Evolutionary conservation across 2,888 invertebrate genomes (phyloP).

Genomic region (Mycalesis mineus): DNA sequence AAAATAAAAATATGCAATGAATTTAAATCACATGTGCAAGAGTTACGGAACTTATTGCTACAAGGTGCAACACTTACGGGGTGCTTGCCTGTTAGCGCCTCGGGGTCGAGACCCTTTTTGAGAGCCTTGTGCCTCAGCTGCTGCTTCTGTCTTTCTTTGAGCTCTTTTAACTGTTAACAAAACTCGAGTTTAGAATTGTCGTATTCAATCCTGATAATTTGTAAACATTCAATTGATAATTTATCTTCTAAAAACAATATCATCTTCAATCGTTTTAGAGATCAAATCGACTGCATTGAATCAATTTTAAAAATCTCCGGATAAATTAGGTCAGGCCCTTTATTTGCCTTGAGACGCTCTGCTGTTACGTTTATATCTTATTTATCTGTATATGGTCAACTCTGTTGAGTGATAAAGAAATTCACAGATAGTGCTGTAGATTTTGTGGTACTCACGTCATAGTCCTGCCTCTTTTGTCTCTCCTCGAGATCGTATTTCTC

Average conservation of each 20-base stretch:
- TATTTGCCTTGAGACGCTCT: no score
- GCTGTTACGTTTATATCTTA: no score
- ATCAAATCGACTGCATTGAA: no score
- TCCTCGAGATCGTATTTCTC: constrained; percentile 99
- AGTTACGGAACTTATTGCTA: background rate
- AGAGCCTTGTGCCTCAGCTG: constrained; percentile 98
- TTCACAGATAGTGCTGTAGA: no score
- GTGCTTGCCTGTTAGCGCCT: constrained; percentile 97
- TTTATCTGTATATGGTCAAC: no score
- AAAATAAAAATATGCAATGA: constrained; percentile 31
- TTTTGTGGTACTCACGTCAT: constrained; percentile 87
- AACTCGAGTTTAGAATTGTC: constrained; percentile 29
- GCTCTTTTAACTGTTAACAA: constrained; percentile 92
- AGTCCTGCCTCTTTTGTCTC: constrained; percentile 98
- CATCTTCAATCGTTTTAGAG: no score
- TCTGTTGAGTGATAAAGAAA: no score
- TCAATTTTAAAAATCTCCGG: no score
- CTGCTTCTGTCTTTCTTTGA: constrained; percentile 99
- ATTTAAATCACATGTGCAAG: no score
- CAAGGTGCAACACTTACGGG: constrained; percentile 82
- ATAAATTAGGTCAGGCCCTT: no score
- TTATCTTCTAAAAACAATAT: no score
- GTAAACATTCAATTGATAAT: no score
- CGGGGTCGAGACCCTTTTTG: constrained; percentile 97
- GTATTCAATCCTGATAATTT: background rate